Base-by-base conservation (phyloP, 1,140 invertebrate genomes). In the Linepithema humile region DNA sequence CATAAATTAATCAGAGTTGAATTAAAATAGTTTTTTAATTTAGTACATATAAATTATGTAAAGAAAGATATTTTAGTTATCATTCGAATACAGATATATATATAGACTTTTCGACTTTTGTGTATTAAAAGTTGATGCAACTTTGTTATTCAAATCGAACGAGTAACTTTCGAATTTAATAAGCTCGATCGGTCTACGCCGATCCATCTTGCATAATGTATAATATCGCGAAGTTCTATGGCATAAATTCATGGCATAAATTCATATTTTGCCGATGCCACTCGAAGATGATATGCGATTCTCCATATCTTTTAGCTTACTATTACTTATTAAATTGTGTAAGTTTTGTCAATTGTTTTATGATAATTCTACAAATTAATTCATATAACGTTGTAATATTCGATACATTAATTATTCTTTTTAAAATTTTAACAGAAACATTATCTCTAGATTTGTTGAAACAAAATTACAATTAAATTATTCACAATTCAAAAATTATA, bases 131-230 rank as follows among this genome's bases (percentile, higher is more conserved):
- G 73, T 55, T 59, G 32, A 53, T 60, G 50, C 74, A 65, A 67
- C 62, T 84, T 78, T 84, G 82, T 53, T 35, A 78, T 78, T 84
- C 62, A 80, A 67, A 85, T 45, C 64, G 38, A 43, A 10, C 15
- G 23, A 64, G 12, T 7, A 32, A 72, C 20, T n/a, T n/a, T 53
- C 32, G 70, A 72, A 65, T 50, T 77, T 75, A 83, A 86, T 60
- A 50, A 87, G 84, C 23, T 29, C 40, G 23, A 60, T 53, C 65
- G 29, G 55, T n/a, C 10, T 3, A 38, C 4, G 38, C n/a, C 48
- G 15, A 62, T 87, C 32, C 53, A 35, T 50, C 40, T 74, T 57
- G 45, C 35, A 80, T 70, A 80, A 57, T 35, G 38, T 23, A 48
- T 48, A 69, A 69, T 48, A n/a, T 35, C n/a, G 23, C 23, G 75